Conservation (phyloP, 2,797 vertebrate genomes). For the Onychomys arenicola region DNA sequence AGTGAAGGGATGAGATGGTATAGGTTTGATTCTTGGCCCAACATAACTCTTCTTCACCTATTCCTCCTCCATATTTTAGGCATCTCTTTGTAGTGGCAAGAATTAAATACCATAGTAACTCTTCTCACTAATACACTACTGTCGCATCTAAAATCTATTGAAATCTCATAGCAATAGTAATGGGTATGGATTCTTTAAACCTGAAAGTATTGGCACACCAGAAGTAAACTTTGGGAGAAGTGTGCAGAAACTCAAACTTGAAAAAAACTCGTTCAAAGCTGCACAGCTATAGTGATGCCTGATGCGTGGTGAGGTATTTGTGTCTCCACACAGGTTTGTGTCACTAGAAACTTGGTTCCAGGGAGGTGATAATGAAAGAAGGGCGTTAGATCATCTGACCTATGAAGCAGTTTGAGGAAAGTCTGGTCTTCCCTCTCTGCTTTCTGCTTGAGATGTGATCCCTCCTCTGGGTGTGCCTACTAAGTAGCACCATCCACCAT, state of each 20-base stretch:
- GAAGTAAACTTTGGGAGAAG: not conserved
- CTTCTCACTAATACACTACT: not conserved
- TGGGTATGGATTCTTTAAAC: not conserved
- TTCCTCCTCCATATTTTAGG: not conserved
- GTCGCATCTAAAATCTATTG: not conserved
- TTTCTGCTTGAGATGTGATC: not conserved
- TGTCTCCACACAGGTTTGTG: not conserved
- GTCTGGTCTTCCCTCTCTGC: not conserved
- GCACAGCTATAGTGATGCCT: not conserved
- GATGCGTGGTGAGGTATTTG: not conserved
- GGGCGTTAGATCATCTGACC: not conserved
- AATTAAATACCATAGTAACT: not conserved
- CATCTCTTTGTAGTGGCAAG: not conserved
- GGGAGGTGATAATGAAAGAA: not conserved
- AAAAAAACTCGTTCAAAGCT: not conserved
- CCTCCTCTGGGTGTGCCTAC: not conserved
- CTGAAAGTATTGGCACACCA: not conserved
- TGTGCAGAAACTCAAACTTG: not conserved
- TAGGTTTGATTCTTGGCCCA: not conserved
- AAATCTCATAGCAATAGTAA: not conserved
- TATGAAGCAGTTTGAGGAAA: not conserved
- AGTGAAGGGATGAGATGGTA: not conserved
- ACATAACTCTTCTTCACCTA: not conserved
- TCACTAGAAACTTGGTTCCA: not conserved
- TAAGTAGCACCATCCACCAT: not conserved